phyloP scores from a whole-genome alignment of 2,113 vertebrate species.

The Crotalus helleri region DNA sequence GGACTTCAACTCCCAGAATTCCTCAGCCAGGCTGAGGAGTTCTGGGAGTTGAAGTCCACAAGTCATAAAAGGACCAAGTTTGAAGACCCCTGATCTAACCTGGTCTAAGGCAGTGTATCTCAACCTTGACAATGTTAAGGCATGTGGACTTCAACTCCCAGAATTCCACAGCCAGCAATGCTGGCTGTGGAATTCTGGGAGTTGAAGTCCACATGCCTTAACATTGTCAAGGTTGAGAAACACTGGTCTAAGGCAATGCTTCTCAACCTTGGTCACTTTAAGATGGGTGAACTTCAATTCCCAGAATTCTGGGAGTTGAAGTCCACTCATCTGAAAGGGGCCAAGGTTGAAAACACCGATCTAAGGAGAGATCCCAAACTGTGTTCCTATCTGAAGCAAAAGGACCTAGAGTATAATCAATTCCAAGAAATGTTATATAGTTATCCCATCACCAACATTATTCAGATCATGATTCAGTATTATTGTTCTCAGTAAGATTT shows the following conservation, averaged over 20 bases:
- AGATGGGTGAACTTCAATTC: too few species aligned
- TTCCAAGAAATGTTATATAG: not conserved
- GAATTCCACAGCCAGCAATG: too few species aligned
- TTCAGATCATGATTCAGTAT: not conserved
- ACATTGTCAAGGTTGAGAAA: too few species aligned
- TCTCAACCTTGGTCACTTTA: too few species aligned
- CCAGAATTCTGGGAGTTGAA: too few species aligned
- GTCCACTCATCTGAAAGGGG: too few species aligned
- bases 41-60: not conserved
- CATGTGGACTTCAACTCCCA: too few species aligned
- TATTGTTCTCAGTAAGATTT: not conserved
- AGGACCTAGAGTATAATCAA: constrained; percentile 16
- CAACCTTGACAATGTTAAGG: too few species aligned
- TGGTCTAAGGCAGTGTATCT: too few species aligned
- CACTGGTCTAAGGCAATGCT: too few species aligned
- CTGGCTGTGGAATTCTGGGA: too few species aligned
- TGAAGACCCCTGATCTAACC: not conserved
- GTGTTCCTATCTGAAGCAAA: not conserved
- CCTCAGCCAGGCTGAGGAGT: not conserved
- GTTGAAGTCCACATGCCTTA: too few species aligned
- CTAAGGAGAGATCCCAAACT: not conserved
- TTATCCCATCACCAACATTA: not conserved
- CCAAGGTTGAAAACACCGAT: not conserved
- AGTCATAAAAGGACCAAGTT: not conserved
- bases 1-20: not conserved